Evolutionary conservation across 2,888 invertebrate species (phyloP).

Genomic region (Dicycla oo): DNA sequence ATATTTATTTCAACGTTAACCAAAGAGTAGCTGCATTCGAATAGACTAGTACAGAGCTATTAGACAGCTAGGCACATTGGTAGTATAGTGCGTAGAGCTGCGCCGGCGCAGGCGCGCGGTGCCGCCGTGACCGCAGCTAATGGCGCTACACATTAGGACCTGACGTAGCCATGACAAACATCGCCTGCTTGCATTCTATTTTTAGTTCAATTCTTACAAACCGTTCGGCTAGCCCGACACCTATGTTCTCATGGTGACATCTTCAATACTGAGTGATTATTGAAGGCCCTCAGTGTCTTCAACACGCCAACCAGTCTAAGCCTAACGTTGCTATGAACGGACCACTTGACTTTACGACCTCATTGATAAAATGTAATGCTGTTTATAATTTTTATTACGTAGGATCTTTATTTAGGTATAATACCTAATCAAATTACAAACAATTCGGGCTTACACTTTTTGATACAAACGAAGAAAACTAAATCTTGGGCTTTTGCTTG

Average conservation of each 20-base stretch:
- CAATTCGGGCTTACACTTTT: too few species aligned
- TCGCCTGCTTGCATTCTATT: slow-evolving; percentile 33
- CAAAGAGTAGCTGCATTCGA: background rate
- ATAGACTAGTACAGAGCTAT: background rate
- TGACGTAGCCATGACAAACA: slow-evolving; percentile 39
- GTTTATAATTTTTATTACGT: too few species aligned
- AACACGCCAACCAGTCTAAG: background rate
- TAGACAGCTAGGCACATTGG: background rate
- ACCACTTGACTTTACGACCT: too few species aligned
- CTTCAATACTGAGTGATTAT: background rate
- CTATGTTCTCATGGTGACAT: background rate
- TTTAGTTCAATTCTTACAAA: slow-evolving; percentile 35
- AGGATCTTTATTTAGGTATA: too few species aligned
- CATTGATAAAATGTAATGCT: too few species aligned
- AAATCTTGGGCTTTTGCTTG: too few species aligned
- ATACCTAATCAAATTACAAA: too few species aligned
- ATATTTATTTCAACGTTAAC: background rate
- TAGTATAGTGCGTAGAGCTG: background rate
- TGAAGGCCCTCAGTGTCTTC: background rate
- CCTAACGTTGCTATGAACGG: too few species aligned
- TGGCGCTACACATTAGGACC: slow-evolving; percentile 55
- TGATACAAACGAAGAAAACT: too few species aligned
- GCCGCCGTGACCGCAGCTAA: slow-evolving; percentile 54
- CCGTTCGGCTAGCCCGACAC: background rate
- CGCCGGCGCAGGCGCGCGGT: slow-evolving; percentile 22